These are phyloP conservation scores for Carassius carassius DNA, from an alignment of 2,113 vertebrate genomes.

Conservation along the genomic window DNA sequence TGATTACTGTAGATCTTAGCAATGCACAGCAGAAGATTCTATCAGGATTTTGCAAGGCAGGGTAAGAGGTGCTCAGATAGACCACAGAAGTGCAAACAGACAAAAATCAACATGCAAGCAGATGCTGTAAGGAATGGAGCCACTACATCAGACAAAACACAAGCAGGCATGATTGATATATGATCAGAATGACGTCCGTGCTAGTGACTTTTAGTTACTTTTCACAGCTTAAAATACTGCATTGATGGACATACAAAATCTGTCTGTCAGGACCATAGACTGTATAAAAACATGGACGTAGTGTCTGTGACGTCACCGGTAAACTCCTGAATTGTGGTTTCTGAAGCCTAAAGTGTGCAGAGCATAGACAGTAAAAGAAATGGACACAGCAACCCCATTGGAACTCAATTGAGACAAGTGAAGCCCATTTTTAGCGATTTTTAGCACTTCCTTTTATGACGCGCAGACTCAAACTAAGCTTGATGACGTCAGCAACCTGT, in stretches of 20 bases:
- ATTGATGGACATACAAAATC: not conserved
- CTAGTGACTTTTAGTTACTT: not conserved
- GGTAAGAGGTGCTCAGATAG: not conserved
- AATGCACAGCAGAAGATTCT: not conserved
- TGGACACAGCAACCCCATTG: no score
- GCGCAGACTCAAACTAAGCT: no score
- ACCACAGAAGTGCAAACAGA: not conserved
- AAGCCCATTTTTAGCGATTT: no score
- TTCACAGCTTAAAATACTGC: not conserved
- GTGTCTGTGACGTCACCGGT: no score
- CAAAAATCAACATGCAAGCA: slow-evolving; percentile 28
- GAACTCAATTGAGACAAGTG: no score
- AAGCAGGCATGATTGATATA: slow-evolving; percentile 17
- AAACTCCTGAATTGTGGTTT: no score
- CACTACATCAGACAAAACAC: slow-evolving; percentile 26
- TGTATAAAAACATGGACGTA: no score
- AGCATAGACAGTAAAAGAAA: no score
- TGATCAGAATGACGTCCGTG: not conserved
- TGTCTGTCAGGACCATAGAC: slow-evolving; percentile 6
- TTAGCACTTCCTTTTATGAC: no score
- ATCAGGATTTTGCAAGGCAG: not conserved
- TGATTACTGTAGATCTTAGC: not conserved
- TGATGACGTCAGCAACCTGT: no score
- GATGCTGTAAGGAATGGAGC: slow-evolving; percentile 15
- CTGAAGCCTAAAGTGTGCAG: no score